Evolutionary conservation across 92 coral and sea anemone genomes (phyloP).

Genomic region (Bergia puertoricense): DNA sequence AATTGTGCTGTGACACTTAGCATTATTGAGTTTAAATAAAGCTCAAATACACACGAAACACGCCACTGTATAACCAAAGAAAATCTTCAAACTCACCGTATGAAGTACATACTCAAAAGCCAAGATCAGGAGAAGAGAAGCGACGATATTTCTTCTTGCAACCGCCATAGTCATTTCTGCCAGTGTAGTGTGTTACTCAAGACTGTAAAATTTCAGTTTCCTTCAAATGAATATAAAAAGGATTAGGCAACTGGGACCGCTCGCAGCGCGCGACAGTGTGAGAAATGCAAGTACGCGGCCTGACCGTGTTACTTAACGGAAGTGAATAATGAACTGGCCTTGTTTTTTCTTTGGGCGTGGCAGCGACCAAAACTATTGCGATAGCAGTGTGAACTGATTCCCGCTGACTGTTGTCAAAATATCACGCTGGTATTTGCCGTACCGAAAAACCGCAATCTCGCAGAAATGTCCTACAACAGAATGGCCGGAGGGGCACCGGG

Average conservation of each 20-base stretch:
- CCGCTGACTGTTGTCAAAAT: neutral
- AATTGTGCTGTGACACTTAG: neutral
- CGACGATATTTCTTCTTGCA: neutral
- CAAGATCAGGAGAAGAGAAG: neutral
- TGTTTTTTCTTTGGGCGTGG: conserved; percentile 17
- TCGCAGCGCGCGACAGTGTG: neutral
- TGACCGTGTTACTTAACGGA: conserved; percentile 26
- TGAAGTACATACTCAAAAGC: neutral
- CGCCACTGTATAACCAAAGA: neutral
- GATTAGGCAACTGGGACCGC: conserved; percentile 37
- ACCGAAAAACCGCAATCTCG: neutral
- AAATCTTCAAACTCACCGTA: neutral
- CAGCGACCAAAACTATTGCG: neutral
- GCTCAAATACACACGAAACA: neutral
- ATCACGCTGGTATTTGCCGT: neutral
- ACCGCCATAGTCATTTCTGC: neutral
- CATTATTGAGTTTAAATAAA: neutral
- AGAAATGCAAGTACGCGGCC: neutral
- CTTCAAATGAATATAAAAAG: neutral
- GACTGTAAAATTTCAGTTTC: neutral
- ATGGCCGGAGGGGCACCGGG: neutral
- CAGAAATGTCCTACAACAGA: neutral
- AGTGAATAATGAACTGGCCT: conserved; percentile 1
- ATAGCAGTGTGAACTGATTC: neutral
- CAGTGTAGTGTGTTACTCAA: neutral